Conservation (phyloP, 2,113 vertebrate species). For the Phaethon lepturus region DNA sequence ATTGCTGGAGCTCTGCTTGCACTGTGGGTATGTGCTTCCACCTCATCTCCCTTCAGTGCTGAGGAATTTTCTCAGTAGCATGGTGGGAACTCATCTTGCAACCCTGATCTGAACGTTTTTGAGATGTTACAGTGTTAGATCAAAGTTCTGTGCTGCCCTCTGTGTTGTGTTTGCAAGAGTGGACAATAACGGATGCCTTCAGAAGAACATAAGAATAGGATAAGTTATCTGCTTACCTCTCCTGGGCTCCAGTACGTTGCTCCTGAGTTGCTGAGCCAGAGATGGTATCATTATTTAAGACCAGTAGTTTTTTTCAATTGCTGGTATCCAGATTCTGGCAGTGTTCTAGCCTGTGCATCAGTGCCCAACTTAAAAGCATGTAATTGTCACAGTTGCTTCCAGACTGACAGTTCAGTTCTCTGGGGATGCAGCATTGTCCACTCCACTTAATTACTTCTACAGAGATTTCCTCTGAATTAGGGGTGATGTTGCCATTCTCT, state of each 20-base stretch:
- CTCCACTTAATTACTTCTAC: neutral
- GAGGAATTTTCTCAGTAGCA: neutral
- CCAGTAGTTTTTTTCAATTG: neutral
- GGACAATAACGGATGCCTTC: neutral
- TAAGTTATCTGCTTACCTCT: neutral
- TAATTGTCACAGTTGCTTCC: neutral
- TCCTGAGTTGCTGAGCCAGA: neutral
- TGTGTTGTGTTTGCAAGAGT: neutral
- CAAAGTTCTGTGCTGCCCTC: neutral
- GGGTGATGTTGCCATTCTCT: neutral
- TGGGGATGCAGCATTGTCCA: slow-evolving; percentile 13
- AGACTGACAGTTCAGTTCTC: neutral
- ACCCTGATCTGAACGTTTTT: neutral
- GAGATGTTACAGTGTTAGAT: neutral
- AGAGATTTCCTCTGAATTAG: neutral
- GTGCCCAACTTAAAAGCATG: neutral
- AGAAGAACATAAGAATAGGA: neutral
- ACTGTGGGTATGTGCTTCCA: neutral
- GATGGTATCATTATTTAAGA: neutral
- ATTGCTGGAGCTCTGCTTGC: neutral
- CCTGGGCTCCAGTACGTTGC: neutral
- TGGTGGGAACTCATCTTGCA: neutral
- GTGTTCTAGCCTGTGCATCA: neutral
- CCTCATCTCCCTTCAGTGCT: neutral
- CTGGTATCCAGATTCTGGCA: slow-evolving; percentile 9